A percentile compares a stretch with the other conserved stretches of the same genome.
Conservation (phyloP, 2,113 vertebrate species). For the Urocynchramus pylzowi region DNA sequence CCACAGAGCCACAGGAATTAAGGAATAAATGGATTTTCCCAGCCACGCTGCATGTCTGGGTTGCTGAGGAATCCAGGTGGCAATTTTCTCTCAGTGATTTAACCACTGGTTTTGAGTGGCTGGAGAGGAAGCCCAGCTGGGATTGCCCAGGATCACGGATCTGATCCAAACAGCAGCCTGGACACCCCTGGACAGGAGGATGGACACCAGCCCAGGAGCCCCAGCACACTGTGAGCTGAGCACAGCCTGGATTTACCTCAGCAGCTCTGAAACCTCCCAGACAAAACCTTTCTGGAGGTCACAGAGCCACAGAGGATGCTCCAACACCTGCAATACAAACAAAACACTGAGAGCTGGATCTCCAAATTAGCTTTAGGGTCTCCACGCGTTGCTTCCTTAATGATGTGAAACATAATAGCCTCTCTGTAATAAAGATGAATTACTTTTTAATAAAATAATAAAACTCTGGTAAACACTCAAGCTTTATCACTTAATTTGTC, state of each 20-base stretch:
- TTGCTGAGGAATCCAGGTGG: not conserved
- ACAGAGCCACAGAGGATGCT: not conserved
- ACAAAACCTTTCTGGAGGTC: constrained; percentile 18
- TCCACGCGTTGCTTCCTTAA: constrained; percentile 56
- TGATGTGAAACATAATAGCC: constrained; percentile 59
- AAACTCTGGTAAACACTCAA: constrained; percentile 76
- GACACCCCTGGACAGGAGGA: not conserved
- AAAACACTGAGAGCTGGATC: not conserved
- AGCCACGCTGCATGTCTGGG: fast-evolving
- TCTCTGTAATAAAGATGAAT: constrained; percentile 86
- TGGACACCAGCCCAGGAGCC: not conserved
- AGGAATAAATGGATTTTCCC: not conserved
- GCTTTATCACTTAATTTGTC: constrained; percentile 86
- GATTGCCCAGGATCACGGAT: not conserved
- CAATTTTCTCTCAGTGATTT: not conserved
- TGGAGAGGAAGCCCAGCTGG: not conserved
- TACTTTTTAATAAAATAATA: constrained; percentile 78
- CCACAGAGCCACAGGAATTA: not conserved
- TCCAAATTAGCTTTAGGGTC: constrained; percentile 57
- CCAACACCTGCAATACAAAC: not conserved
- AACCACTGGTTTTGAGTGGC: not conserved
- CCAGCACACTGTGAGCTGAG: not conserved
- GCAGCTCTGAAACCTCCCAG: not conserved
- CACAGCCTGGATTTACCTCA: not conserved
- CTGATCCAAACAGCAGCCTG: not conserved